These are phyloP conservation scores for Candoia aspera DNA, from an alignment of 2,113 vertebrate genomes.

Conservation along the genomic window DNA sequence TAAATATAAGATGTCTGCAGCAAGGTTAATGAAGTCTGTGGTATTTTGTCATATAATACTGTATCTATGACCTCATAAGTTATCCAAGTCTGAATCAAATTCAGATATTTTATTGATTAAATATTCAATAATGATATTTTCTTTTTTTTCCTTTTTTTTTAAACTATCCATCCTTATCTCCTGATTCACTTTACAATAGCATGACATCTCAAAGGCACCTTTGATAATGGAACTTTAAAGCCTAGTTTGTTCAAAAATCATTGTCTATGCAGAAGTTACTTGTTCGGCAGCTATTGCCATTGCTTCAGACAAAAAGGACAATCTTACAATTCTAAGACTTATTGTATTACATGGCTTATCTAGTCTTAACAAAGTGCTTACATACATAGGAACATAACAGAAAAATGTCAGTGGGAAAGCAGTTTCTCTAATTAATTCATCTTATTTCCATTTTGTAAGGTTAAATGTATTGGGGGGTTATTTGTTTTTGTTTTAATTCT, in stretches of 20 bases:
- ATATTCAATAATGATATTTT: conserved; percentile 21
- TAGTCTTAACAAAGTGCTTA: conserved; percentile 13
- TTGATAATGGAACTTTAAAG: conserved; percentile 24
- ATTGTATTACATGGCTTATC: conserved; percentile 25
- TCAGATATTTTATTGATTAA: conserved; percentile 21
- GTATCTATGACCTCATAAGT: neutral
- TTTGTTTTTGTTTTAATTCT: neutral
- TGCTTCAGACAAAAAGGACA: conserved; percentile 24
- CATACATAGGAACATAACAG: conserved; percentile 1
- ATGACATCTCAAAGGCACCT: conserved; percentile 32
- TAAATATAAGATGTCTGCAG: neutral
- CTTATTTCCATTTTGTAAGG: neutral
- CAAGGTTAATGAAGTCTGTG: neutral
- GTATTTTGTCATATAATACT: neutral
- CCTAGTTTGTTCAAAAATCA: conserved; percentile 31
- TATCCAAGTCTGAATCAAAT: conserved; percentile 5
- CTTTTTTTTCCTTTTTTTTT: neutral
- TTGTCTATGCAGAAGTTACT: conserved; percentile 27
- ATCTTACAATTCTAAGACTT: conserved; percentile 15
- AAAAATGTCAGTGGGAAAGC: neutral
- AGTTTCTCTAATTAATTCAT: neutral
- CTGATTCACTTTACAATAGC: conserved; percentile 21
- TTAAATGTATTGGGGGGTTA: neutral
- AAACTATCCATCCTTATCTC: conserved; percentile 13
- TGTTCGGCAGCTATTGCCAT: conserved; percentile 21